phyloP scores from a whole-genome alignment of 2,113 vertebrate genomes.

The Myocastor coypus region DNA sequence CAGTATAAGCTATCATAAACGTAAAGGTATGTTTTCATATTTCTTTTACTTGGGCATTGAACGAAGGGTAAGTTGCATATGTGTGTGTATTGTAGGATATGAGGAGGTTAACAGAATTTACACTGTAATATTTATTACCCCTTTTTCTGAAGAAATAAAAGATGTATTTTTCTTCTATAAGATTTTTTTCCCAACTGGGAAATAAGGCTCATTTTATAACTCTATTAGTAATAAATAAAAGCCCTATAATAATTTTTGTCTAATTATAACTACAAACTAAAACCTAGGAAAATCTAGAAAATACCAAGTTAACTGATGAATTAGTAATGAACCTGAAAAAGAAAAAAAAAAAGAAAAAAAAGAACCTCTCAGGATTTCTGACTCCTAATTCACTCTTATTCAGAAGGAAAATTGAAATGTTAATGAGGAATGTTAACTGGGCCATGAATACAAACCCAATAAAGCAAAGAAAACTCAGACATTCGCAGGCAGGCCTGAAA shows the following conservation, averaged over 20 bases:
- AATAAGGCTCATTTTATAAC: background rate
- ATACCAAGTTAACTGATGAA: background rate
- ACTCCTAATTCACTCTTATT: background rate
- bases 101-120: background rate
- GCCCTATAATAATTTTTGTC: background rate
- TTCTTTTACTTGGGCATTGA: background rate
- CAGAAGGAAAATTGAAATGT: constrained; percentile 15
- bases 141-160: background rate
- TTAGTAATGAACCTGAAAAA: background rate
- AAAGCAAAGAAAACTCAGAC: constrained; percentile 32
- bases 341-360: background rate
- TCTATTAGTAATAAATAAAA: background rate
- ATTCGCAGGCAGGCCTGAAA: background rate
- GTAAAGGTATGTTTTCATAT: background rate
- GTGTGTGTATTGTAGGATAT: background rate
- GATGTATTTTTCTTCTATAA: background rate
- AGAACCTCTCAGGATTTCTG: background rate
- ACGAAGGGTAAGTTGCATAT: background rate
- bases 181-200: background rate
- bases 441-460: background rate
- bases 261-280: background rate
- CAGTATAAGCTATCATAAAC: too few species aligned
- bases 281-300: background rate
- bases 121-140: background rate
- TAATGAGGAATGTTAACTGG: background rate